Base-by-base conservation (phyloP, 2,113 vertebrate genomes). In the Rhinolophus sinicus region DNA sequence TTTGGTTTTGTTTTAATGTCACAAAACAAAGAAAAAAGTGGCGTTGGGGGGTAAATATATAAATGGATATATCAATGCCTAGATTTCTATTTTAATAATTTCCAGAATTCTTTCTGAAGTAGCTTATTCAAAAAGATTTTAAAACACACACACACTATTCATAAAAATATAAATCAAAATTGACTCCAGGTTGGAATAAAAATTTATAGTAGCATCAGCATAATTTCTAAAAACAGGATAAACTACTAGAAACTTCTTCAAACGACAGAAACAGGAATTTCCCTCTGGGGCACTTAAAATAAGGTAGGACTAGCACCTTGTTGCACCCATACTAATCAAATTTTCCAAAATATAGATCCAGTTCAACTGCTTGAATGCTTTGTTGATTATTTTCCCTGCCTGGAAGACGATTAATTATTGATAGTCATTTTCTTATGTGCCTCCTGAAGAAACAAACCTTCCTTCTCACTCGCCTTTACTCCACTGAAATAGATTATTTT, bases 351-450 rank as follows among this genome's bases (percentile, higher is more conserved):
- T 81, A 94, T 4, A 21, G 80, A 96, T 26, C 62, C 69, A 47
- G 62, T 76, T 54, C 77, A 56, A 47, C 2, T 35, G 38, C 83
- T 90, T 50, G 11, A 81, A 73, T 18, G 82, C 93, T 92, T 65
- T 90, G 40, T 50, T 80, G 65, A 82, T 38, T 56, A 62, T 64
- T 88, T 81, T 93, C 76, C 75, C 52, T 58, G 65, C 58, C 62
- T 26, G 22, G 40, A 93, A 77, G 62, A 38, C 54, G 72, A 96
- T 92, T 75, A 94, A 97, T 95, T 96, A 96, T 62, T 94, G 60
- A 94, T n/a, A 40, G 40, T 72, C 47, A 77, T 90, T 96, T 78
- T 88, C 90, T 94, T 60, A 16, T 0, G 12, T 33, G 38, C 62
- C 65, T 93, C 52, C 58, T 60, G 21, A 89, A 92, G 62, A 88